Evolutionary conservation across 1,140 invertebrate species (phyloP).

Genomic region (Brachionus koreanus): DNA sequence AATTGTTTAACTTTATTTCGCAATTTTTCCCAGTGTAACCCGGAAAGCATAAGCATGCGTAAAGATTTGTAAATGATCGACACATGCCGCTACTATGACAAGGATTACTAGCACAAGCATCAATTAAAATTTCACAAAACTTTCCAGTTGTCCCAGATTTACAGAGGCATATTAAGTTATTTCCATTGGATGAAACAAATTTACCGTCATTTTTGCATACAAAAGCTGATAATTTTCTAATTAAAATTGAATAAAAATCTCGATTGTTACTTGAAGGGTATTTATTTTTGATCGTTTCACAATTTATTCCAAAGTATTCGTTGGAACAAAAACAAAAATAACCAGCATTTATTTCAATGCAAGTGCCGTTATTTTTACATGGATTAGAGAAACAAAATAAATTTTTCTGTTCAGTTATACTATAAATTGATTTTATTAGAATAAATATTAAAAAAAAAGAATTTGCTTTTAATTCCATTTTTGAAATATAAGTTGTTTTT

Average conservation of each 20-base stretch:
- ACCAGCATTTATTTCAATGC: neutral
- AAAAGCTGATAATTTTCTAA: neutral
- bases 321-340: slow-evolving; percentile 36
- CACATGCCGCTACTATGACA: slow-evolving; percentile 42
- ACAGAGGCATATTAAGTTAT: slow-evolving; percentile 48
- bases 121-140: slow-evolving; percentile 22
- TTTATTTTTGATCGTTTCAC: slow-evolving; percentile 46
- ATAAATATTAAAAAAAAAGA: neutral
- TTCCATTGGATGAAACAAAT: neutral
- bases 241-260: neutral
- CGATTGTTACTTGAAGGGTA: neutral
- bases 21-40: slow-evolving; percentile 9
- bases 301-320: slow-evolving; percentile 49
- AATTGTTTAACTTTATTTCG: neutral
- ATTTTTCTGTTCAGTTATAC: neutral
- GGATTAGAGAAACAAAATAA: neutral
- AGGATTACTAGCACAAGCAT: slow-evolving; percentile 38
- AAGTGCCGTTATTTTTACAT: neutral
- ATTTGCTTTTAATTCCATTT: neutral
- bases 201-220: neutral
- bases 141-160: slow-evolving; percentile 21
- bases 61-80: neutral
- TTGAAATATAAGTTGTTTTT: too few relatives aligned
- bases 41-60: neutral
- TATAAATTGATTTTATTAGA: neutral